Percentiles rank a stretch among this genome's conserved stretches.
phyloP scores from a whole-genome alignment of 2,888 invertebrate species.

The Callimorpha dominula region DNA sequence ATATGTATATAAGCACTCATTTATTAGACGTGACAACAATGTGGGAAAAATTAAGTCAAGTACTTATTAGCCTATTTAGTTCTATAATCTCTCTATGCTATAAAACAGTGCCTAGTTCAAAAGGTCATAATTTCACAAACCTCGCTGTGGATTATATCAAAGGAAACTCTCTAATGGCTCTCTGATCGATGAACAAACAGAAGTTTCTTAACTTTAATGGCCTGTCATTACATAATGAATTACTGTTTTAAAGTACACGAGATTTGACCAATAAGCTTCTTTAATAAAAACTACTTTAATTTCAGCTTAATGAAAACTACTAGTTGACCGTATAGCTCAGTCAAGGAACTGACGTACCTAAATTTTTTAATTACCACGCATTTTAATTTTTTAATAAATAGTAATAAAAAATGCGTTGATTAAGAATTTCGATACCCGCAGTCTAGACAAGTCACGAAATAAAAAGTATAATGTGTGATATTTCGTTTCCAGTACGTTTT shows the following conservation, averaged over 20 bases:
- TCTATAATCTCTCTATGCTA: neutral
- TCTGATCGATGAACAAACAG: slow-evolving; percentile 17
- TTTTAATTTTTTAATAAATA: too few species aligned
- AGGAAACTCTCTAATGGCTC: slow-evolving; percentile 14
- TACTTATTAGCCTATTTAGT: too few species aligned
- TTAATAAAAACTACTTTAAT: neutral
- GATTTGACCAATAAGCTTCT: slow-evolving; percentile 4
- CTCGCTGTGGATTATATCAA: slow-evolving; percentile 6
- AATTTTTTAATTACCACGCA: too few species aligned
- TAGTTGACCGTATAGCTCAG: too few species aligned
- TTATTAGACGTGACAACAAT: too few species aligned
- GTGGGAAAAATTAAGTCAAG: neutral
- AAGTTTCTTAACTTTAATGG: slow-evolving; percentile 9
- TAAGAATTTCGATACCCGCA: too few species aligned
- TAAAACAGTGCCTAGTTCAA: neutral
- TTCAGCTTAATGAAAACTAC: neutral
- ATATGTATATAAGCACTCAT: too few species aligned
- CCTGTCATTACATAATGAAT: slow-evolving; percentile 17
- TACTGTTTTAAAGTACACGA: slow-evolving; percentile 6
- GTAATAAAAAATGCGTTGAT: too few species aligned
- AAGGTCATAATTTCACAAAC: neutral
- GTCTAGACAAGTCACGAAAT: too few species aligned
- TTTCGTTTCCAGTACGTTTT: too few species aligned
- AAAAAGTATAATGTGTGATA: too few species aligned
- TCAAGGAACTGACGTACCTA: too few species aligned